Evolutionary conservation across 2,113 vertebrate species (phyloP).

Genomic region (Vireo altiloquus): DNA sequence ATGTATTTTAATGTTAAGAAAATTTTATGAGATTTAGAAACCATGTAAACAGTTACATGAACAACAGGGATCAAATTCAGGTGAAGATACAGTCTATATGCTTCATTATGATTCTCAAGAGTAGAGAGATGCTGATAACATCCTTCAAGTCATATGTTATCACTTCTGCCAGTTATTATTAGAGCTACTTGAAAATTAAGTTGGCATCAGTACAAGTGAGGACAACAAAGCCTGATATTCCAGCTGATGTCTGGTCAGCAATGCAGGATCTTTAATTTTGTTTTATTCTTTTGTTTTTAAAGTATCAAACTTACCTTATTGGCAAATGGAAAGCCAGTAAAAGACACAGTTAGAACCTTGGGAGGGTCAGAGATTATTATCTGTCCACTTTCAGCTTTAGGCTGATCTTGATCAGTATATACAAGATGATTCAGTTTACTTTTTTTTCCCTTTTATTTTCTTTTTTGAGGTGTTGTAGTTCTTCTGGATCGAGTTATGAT

Average conservation of each 20-base stretch:
- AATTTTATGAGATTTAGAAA: background rate
- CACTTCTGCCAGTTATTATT: background rate
- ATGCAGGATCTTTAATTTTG: background rate
- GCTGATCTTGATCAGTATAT: background rate
- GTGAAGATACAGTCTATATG: background rate
- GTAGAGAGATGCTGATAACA: background rate
- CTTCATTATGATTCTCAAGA: background rate
- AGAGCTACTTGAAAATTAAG: constrained; percentile 21
- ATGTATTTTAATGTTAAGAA: background rate
- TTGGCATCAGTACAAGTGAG: background rate
- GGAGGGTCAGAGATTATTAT: background rate
- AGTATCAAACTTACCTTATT: background rate
- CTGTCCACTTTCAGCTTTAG: background rate
- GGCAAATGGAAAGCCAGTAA: background rate
- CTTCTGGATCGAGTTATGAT: background rate
- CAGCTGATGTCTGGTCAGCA: background rate
- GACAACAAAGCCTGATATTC: background rate
- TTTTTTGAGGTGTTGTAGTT: background rate
- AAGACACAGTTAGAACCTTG: background rate
- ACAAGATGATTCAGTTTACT: too few species aligned
- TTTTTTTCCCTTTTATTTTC: background rate
- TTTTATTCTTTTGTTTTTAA: background rate
- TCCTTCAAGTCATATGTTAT: background rate
- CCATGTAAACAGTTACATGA: background rate
- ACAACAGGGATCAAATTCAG: background rate